phyloP scores from a whole-genome alignment of 2,113 vertebrate species.

The Carassius auratus region DNA sequence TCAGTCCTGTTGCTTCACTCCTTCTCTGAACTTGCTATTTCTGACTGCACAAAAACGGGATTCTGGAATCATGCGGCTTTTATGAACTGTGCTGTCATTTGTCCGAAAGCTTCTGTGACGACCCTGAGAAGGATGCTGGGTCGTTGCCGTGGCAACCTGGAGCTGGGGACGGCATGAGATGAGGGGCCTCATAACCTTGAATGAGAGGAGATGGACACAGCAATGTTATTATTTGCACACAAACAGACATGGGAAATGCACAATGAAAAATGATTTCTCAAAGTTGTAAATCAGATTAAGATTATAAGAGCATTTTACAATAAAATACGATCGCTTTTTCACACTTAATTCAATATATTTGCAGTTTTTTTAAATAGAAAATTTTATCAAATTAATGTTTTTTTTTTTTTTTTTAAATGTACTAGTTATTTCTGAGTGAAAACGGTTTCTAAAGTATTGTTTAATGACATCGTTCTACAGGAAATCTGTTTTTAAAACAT shows the following conservation, averaged over 20 bases:
- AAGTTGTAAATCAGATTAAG: no score
- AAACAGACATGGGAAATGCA: not conserved
- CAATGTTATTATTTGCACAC: constrained; percentile 16
- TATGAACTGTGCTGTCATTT: constrained; percentile 44
- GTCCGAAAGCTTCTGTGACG: constrained; percentile 76
- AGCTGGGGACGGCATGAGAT: constrained; percentile 55
- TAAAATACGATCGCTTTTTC: no score
- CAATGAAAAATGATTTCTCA: no score
- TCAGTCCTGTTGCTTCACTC: not conserved
- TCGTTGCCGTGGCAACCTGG: constrained; percentile 59
- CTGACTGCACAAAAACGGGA: not conserved
- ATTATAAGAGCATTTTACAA: no score
- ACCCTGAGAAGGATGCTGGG: constrained; percentile 52
- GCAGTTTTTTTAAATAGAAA: no score
- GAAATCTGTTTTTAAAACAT: no score
- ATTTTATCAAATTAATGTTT: no score
- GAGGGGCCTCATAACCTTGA: constrained; percentile 75
- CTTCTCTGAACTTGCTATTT: not conserved
- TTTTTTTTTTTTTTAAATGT: no score
- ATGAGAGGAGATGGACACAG: constrained; percentile 49
- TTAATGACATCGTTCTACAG: no score
- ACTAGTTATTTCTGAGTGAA: no score
- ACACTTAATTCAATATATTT: no score
- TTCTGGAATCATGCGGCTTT: constrained; percentile 3
- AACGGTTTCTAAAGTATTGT: no score